A percentile compares a stretch with the other conserved stretches of the same genome.
These are phyloP conservation scores for Dynastes tityus DNA, from an alignment of 2,888 invertebrate genomes.

Conservation along the genomic window DNA sequence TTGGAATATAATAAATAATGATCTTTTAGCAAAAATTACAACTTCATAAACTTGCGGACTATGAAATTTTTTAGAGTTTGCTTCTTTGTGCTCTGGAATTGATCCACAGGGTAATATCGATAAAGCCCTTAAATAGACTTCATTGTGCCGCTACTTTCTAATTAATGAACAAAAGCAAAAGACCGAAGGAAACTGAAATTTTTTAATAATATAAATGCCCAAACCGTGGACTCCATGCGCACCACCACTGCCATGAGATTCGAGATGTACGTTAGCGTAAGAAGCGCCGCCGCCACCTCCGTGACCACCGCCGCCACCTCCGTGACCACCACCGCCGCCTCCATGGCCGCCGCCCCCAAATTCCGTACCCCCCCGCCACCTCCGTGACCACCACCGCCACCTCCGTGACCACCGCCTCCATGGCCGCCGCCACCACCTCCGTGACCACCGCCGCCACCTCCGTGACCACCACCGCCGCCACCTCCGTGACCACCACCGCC, in stretches of 20 bases:
- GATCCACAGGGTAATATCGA: too few relatives aligned
- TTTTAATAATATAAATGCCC: too few relatives aligned
- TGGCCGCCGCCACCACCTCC: background rate
- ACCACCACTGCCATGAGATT: conserved; percentile 41
- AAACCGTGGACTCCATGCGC: conserved; percentile 41
- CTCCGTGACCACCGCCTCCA: background rate
- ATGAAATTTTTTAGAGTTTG: too few relatives aligned
- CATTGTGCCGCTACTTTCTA: too few relatives aligned
- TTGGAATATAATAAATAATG: too few relatives aligned
- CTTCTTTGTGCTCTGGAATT: too few relatives aligned
- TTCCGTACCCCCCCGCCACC: background rate
- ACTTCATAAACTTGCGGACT: too few relatives aligned
- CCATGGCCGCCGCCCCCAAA: background rate
- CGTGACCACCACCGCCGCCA: background rate
- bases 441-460: background rate
- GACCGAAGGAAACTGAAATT: too few relatives aligned
- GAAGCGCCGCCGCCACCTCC: conserved; percentile 23
- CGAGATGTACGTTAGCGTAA: conserved; percentile 37
- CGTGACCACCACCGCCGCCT: conserved; percentile 9
- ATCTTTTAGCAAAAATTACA: too few relatives aligned
- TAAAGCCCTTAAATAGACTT: too few relatives aligned
- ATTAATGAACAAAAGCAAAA: too few relatives aligned
- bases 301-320: background rate
- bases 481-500: background rate
- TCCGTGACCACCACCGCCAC: background rate